Base-by-base conservation (phyloP, 2,113 vertebrate genomes). In the Neotoma lepida region DNA sequence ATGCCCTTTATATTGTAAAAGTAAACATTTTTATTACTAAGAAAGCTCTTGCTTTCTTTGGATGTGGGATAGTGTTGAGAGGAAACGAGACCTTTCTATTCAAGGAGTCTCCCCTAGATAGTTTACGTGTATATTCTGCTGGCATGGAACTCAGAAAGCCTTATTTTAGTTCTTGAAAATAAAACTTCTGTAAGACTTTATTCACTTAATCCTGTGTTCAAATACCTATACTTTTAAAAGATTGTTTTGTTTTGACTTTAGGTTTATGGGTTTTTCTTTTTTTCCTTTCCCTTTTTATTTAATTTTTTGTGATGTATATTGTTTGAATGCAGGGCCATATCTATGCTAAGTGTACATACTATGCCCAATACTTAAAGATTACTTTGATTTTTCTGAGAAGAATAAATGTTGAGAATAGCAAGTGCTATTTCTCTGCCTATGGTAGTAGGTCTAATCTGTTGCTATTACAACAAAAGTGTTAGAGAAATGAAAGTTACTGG, bases 311-410 rank as follows among this genome's bases (percentile, higher is more conserved):
- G n/a, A 22, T 58, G 12, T 26, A 28, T 35, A 6, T 54, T 22
- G 3, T 14, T 51, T 51, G 33, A 63, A 51, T 46, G 14, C 15
- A 73, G 54, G 14, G 17, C 20, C 4, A n/a, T 24, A 28, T 85
- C 61, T 33, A 13, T 88, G 9, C 39, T 80, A 26, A 88, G 9
- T 8, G 10, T 30, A 46, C 24, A 49, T 78, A 12, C 20, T 22
- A 8, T 14, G 30, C 30, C 15, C 4, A 30, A 46, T 15, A 9
- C 18, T 28, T 64, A 30, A 74, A 82, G 18, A 63, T 82, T 33
- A n/a, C 28, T 71, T 76, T 64, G 46, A 71, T 61, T 77, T 93
- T 26, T 90, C 33, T 95, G 93, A 56, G 76, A 93, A 85, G 35
- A 20, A 87, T 88, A 33, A 66, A 58, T 68, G 18, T 77, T 61